These are phyloP conservation scores for Carlito syrichta DNA, from an alignment of 2,113 vertebrate species.

Conservation along the genomic window DNA sequence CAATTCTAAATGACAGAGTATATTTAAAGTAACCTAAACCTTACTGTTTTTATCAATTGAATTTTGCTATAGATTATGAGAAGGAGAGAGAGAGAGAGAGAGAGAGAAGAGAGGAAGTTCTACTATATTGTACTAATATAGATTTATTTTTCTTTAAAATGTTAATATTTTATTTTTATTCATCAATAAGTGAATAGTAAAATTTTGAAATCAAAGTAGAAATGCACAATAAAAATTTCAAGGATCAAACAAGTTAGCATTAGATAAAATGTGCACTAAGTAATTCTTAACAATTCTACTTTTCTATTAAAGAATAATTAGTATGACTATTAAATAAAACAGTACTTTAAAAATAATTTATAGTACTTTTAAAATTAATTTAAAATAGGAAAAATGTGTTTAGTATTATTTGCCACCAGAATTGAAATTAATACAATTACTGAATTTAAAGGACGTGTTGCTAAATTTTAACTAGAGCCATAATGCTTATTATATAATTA, in stretches of 20 bases:
- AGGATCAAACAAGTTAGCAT: background rate
- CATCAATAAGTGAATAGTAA: background rate
- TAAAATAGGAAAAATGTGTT: background rate
- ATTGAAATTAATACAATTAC: background rate
- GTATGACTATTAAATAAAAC: background rate
- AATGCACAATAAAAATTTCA: background rate
- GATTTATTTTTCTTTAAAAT: background rate
- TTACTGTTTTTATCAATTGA: background rate
- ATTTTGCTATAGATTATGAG: rapidly evolving
- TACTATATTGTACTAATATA: background rate
- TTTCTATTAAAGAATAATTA: background rate
- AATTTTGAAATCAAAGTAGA: background rate
- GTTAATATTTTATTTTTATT: background rate
- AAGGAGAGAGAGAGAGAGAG: no score
- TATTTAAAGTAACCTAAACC: background rate
- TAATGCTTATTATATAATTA: background rate
- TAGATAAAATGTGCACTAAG: background rate
- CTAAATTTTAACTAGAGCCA: background rate
- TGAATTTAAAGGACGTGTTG: background rate
- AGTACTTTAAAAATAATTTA: background rate
- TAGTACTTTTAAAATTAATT: background rate
- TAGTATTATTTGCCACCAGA: background rate
- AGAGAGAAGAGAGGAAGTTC: no score
- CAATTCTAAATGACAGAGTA: background rate
- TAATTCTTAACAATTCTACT: background rate